phyloP scores from a whole-genome alignment of 1,140 invertebrate genomes.

The Drosophila subpulchrella region DNA sequence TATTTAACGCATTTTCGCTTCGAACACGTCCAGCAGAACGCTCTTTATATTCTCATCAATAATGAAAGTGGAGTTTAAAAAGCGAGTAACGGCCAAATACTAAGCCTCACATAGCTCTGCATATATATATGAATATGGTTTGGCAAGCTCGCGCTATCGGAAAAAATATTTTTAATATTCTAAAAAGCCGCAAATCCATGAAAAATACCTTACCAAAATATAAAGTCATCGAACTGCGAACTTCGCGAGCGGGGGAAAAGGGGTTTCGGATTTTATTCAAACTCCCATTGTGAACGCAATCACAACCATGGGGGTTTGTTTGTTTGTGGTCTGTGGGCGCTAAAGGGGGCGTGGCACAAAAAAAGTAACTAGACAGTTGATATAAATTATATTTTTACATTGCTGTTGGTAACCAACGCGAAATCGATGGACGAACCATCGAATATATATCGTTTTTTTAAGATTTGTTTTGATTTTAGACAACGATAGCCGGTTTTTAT shows the following conservation, averaged over 20 bases:
- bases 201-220: conserved; percentile 58
- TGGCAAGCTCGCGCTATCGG: conserved; percentile 7
- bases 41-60: conserved; percentile 71
- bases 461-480: conserved; percentile 75
- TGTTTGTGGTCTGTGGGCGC: conserved; percentile 22
- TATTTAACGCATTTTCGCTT: conserved; percentile 48
- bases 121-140: conserved; percentile 7
- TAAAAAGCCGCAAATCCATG: conserved; percentile 80
- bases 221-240: conserved; percentile 27
- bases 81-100: conserved; percentile 70
- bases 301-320: conserved; percentile 56
- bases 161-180: conserved; percentile 79
- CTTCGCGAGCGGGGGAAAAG: conserved; percentile 5
- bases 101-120: conserved; percentile 30
- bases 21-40: conserved; percentile 16
- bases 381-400: conserved; percentile 77
- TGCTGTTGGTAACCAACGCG: conserved; percentile 58
- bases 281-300: conserved; percentile 67
- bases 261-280: conserved; percentile 35
- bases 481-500: conserved; percentile 67
- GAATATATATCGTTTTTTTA: conserved; percentile 20
- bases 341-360: conserved; percentile 11
- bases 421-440: conserved; percentile 38
- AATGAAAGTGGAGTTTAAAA: conserved; percentile 73
- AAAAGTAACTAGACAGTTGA: conserved; percentile 65